phyloP scores from a whole-genome alignment of 2,888 invertebrate species.

The Agrenia bidenticulata region DNA sequence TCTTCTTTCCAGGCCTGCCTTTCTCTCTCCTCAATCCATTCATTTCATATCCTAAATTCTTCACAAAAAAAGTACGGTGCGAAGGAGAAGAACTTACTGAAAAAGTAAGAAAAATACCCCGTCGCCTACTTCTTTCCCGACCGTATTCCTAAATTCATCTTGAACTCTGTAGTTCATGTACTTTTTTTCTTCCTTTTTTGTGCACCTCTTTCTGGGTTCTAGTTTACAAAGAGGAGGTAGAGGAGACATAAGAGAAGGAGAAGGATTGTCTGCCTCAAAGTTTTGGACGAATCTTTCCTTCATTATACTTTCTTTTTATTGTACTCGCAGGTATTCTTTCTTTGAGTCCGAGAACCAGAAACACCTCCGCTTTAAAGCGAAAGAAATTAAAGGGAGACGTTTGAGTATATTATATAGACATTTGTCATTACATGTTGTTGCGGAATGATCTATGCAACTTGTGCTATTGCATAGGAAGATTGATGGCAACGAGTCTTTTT shows the following conservation, averaged over 20 bases:
- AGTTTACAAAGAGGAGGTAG: slow-evolving; percentile 3
- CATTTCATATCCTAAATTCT: slow-evolving; percentile 28
- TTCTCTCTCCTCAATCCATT: slow-evolving; percentile 13
- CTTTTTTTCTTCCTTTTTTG: background rate
- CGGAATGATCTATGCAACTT: too few species aligned
- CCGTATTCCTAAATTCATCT: slow-evolving; percentile 19
- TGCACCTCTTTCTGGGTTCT: background rate
- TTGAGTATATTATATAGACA: too few species aligned
- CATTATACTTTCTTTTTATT: too few species aligned
- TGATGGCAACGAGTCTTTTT: too few species aligned
- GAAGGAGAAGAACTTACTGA: background rate
- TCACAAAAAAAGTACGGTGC: background rate
- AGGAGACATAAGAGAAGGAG: background rate
- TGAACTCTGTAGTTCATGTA: background rate
- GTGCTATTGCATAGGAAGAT: too few species aligned
- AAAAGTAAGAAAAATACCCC: background rate
- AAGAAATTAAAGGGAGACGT: too few species aligned
- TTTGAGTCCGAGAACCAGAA: too few species aligned
- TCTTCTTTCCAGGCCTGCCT: background rate
- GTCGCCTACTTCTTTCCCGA: background rate
- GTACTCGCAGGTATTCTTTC: too few species aligned
- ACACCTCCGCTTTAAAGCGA: too few species aligned
- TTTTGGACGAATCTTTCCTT: background rate
- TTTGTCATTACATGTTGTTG: too few species aligned
- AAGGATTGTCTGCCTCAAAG: background rate